Evolutionary conservation across 2,113 vertebrate species (phyloP).

Genomic region (Progne subis): DNA sequence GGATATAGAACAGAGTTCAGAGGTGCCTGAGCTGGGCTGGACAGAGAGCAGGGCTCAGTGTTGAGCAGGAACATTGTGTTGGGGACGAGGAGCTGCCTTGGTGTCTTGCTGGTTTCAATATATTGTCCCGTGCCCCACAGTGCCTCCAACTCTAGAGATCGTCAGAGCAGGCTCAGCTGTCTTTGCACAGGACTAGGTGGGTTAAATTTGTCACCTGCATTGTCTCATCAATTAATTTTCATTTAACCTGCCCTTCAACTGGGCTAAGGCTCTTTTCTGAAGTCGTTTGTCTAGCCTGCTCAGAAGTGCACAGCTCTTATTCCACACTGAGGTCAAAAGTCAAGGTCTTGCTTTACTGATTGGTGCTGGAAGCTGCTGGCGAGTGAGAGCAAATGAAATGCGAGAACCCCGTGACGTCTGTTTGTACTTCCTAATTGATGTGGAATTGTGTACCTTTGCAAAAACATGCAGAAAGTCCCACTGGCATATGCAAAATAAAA

Average conservation of each 20-base stretch:
- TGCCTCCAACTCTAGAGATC: not conserved
- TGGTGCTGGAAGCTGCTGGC: not conserved
- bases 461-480: not conserved
- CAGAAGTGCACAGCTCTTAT: not conserved
- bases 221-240: conserved; percentile 26
- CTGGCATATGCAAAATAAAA: not conserved
- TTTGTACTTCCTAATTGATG: not conserved
- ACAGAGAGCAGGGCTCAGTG: not conserved
- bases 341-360: not conserved
- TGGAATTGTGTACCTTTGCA: not conserved
- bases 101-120: not conserved
- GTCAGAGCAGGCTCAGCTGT: not conserved
- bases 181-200: not conserved
- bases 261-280: conserved; percentile 30
- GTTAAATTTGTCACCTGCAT: conserved; percentile 18
- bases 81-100: not conserved
- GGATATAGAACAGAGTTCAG: not conserved
- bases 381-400: not conserved
- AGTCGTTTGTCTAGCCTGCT: not conserved
- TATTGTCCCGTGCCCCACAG: not conserved
- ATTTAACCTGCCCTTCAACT: conserved; percentile 58
- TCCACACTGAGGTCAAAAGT: not conserved
- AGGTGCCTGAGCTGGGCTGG: not conserved
- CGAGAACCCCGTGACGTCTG: not conserved
- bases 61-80: not conserved